A percentile compares a stretch with the other conserved stretches of the same genome.
Evolutionary conservation across 2,113 vertebrate genomes (phyloP).

Genomic region (Tor tambroides): DNA sequence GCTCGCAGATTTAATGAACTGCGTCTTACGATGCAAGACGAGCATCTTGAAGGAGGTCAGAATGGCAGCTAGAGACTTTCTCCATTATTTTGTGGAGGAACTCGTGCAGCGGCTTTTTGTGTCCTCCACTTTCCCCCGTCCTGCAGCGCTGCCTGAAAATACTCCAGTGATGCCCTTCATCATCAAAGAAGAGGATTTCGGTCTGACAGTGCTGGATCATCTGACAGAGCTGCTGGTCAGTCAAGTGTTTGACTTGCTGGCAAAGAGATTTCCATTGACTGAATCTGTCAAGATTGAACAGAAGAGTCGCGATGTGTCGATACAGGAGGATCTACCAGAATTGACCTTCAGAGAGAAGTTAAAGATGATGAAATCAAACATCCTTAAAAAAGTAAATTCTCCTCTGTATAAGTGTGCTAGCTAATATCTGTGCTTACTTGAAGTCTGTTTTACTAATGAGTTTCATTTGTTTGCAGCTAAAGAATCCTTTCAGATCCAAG

Average conservation of each 20-base stretch:
- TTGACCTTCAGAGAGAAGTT: not conserved
- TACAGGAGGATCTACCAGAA: not conserved
- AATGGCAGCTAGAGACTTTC: not conserved
- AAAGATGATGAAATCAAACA: not conserved
- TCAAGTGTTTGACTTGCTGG: not conserved
- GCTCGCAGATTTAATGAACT: not conserved
- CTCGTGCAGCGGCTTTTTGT: not conserved
- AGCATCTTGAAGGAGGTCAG: not conserved
- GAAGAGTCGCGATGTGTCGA: not conserved
- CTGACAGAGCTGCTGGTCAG: constrained; percentile 13
- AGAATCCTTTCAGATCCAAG: not conserved
- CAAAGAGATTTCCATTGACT: not conserved
- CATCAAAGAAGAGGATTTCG: not conserved
- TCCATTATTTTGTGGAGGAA: constrained; percentile 1
- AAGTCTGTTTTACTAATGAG: not conserved
- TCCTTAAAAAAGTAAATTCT: not conserved
- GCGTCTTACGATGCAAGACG: not conserved
- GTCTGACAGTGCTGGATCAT: not conserved
- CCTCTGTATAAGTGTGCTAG: not conserved
- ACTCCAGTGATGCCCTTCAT: not conserved
- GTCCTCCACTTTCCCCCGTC: not conserved
- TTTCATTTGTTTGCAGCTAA: constrained; percentile 6
- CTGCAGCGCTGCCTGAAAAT: not conserved
- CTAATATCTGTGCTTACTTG: not conserved
- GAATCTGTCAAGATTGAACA: not conserved